Conservation (phyloP, 2,113 vertebrate genomes). For the Dendrocopos noguchii region DNA sequence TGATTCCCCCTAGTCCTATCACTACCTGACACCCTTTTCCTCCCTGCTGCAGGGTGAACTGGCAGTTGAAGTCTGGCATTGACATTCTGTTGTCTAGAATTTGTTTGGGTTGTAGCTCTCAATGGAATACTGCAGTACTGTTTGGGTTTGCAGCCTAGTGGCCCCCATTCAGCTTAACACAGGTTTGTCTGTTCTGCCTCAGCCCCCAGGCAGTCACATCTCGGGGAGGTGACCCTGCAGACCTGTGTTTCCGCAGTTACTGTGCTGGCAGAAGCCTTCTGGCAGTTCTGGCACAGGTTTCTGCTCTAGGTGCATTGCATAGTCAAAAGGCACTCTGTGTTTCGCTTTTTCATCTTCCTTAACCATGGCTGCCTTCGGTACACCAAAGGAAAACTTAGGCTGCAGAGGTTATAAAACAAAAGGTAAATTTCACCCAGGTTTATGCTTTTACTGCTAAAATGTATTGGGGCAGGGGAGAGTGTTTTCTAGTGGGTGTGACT, state of each 20-base stretch:
- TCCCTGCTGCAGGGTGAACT: neutral
- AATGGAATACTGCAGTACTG: neutral
- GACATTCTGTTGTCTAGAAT: neutral
- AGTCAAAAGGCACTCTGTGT: neutral
- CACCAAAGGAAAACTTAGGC: neutral
- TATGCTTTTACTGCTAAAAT: neutral
- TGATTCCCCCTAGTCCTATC: too few relatives aligned
- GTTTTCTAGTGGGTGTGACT: neutral
- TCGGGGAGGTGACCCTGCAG: neutral
- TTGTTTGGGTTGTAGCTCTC: neutral
- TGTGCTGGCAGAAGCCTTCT: accelerated
- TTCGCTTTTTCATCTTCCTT: neutral
- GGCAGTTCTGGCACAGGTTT: accelerated
- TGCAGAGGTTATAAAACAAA: neutral
- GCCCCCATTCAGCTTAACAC: too few relatives aligned
- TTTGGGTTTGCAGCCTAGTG: neutral
- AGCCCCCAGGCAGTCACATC: neutral
- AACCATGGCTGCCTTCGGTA: neutral
- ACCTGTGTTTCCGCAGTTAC: neutral
- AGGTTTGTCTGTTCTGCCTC: neutral
- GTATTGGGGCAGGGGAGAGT: neutral
- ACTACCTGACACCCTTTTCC: neutral
- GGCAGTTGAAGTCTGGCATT: neutral
- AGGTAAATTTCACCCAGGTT: neutral
- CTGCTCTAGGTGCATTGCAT: accelerated